A percentile compares a stretch with the other conserved stretches of the same genome.
These are phyloP conservation scores for Oncorhynchus keta DNA, from an alignment of 2,113 vertebrate species.

Conservation along the genomic window DNA sequence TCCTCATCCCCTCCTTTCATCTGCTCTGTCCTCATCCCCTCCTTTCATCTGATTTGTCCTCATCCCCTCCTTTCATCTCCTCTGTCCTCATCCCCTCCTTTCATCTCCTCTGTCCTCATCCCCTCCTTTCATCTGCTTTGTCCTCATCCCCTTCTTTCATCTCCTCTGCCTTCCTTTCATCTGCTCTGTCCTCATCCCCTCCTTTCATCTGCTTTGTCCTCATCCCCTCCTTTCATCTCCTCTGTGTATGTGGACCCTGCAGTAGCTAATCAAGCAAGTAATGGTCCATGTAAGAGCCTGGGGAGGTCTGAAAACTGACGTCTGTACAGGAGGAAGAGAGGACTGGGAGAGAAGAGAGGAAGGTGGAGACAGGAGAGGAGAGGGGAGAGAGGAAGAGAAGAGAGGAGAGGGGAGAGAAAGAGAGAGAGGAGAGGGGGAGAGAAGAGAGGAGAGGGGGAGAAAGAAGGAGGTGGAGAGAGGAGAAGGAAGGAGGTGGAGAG, in stretches of 20 bases:
- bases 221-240: not conserved
- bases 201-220: too few relatives aligned
- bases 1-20: not conserved
- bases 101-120: not conserved
- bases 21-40: conserved; percentile 6
- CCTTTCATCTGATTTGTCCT: not conserved
- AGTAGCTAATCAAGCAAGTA: conserved; percentile 59
- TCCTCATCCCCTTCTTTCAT: too few relatives aligned
- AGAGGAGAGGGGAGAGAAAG: not conserved
- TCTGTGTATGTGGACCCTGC: conserved; percentile 29
- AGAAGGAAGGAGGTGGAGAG: not conserved
- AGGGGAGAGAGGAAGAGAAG: too few relatives aligned
- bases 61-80: too few relatives aligned
- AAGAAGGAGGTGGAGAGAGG: too few relatives aligned
- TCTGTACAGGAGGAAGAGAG: not conserved
- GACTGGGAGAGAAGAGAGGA: not conserved
- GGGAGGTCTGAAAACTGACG: conserved; percentile 15
- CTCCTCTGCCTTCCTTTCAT: too few relatives aligned
- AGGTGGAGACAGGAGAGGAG: not conserved
- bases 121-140: not conserved
- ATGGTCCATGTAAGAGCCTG: conserved; percentile 47
- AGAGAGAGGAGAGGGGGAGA: not conserved
- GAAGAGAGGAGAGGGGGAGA: not conserved
- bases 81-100: not conserved
- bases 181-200: too few relatives aligned